Conservation (phyloP, 2,888 invertebrate genomes). For the Anoncus sp. region DNA sequence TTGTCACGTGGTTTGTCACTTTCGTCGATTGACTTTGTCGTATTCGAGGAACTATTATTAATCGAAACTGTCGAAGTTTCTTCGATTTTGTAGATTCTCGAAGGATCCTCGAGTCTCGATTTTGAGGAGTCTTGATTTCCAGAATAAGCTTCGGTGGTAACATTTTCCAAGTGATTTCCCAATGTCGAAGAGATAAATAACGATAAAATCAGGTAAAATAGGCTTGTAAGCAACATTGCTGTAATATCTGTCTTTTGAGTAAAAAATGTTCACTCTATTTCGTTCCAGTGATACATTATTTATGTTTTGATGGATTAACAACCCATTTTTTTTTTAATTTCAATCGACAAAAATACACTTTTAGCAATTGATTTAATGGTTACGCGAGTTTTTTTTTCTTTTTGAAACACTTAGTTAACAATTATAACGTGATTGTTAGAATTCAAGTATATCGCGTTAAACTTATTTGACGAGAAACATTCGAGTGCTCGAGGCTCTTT, state of each 20-base stretch:
- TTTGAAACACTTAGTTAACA: not conserved
- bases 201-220: constrained; percentile 7
- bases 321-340: not conserved
- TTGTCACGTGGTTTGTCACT: constrained; percentile 74
- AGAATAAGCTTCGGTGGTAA: not conserved
- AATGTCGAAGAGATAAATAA: constrained; percentile 18
- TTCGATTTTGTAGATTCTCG: not conserved
- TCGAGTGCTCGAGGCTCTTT: constrained; percentile 36
- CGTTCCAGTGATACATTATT: not conserved
- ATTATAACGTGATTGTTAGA: not conserved
- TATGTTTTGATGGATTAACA: not conserved
- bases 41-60: constrained; percentile 20
- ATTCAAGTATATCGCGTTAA: not conserved
- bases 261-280: constrained; percentile 4
- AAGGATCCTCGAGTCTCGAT: not conserved
- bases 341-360: not conserved
- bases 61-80: not conserved
- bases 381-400: no score
- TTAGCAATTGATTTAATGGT: no score
- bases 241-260: not conserved
- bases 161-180: not conserved
- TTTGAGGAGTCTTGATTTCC: not conserved
- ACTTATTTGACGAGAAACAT: not conserved
- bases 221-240: constrained; percentile 32
- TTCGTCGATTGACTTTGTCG: constrained; percentile 6